These are phyloP conservation scores for Dipodomys ordii DNA, from an alignment of 2,113 vertebrate genomes.

Conservation along the genomic window DNA sequence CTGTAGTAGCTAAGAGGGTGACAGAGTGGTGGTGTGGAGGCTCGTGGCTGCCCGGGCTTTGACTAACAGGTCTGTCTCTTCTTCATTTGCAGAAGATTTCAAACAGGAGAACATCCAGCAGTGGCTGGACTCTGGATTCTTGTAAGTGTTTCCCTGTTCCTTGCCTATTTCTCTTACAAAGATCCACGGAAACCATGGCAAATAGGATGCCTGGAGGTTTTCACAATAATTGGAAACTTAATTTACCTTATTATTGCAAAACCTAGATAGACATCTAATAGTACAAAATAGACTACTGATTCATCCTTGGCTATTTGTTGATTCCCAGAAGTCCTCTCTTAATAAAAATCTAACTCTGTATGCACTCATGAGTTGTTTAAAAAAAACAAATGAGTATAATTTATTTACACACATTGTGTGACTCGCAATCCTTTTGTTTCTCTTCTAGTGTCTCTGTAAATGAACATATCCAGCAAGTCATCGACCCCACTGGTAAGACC, in stretches of 20 bases:
- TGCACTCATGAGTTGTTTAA: slow-evolving; percentile 12
- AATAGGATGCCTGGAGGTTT: not conserved
- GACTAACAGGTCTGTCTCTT: slow-evolving; percentile 27
- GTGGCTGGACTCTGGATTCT: slow-evolving; percentile 78
- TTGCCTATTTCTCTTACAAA: slow-evolving; percentile 6
- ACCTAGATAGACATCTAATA: slow-evolving; percentile 1
- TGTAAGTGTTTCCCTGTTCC: slow-evolving; percentile 69
- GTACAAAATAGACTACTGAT: not conserved
- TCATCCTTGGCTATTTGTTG: not conserved
- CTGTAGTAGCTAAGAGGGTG: slow-evolving; percentile 23
- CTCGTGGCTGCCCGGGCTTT: not conserved
- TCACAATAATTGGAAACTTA: slow-evolving; percentile 35
- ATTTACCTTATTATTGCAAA: not conserved
- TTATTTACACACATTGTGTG: not conserved
- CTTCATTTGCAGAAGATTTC: slow-evolving; percentile 69
- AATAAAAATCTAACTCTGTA: slow-evolving; percentile 11
- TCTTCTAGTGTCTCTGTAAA: slow-evolving; percentile 63
- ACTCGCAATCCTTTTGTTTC: slow-evolving; percentile 33
- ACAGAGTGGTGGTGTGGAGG: not conserved
- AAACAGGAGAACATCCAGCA: slow-evolving; percentile 75
- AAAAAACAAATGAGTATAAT: not conserved
- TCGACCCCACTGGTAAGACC: slow-evolving; percentile 71
- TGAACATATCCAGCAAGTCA: slow-evolving; percentile 34
- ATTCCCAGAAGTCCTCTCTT: slow-evolving; percentile 2
- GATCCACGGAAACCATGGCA: not conserved